These are phyloP conservation scores for Sprattus sprattus DNA, from an alignment of 2,113 vertebrate genomes.

Conservation along the genomic window DNA sequence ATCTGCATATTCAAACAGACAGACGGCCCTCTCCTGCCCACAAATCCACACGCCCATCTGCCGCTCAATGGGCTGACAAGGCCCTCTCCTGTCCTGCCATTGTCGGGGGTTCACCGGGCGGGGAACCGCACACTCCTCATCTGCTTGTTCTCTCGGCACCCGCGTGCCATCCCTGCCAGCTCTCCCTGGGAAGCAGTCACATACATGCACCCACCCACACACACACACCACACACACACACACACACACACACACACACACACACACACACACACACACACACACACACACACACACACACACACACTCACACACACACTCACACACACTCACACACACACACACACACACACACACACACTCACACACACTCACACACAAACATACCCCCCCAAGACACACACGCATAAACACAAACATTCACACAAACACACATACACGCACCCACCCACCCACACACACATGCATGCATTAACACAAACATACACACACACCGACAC, in stretches of 20 bases:
- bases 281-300: no score
- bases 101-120: slow-evolving; percentile 57
- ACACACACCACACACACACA: slow-evolving; percentile 2
- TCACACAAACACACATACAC: neutral
- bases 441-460: neutral
- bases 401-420: neutral
- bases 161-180: neutral
- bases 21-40: slow-evolving; percentile 28
- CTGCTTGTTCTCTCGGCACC: neutral
- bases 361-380: neutral
- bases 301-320: no score
- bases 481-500: no score
- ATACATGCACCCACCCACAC: neutral
- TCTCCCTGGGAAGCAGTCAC: neutral
- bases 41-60: slow-evolving; percentile 40
- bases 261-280: neutral
- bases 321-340: no score
- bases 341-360: neutral
- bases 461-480: no score
- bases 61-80: slow-evolving; percentile 39
- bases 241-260: neutral
- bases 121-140: neutral
- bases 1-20: slow-evolving; percentile 44
- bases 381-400: neutral
- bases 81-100: slow-evolving; percentile 33